Evolutionary conservation across 2,113 vertebrate species (phyloP).

Genomic region (Chrysemys picta): DNA sequence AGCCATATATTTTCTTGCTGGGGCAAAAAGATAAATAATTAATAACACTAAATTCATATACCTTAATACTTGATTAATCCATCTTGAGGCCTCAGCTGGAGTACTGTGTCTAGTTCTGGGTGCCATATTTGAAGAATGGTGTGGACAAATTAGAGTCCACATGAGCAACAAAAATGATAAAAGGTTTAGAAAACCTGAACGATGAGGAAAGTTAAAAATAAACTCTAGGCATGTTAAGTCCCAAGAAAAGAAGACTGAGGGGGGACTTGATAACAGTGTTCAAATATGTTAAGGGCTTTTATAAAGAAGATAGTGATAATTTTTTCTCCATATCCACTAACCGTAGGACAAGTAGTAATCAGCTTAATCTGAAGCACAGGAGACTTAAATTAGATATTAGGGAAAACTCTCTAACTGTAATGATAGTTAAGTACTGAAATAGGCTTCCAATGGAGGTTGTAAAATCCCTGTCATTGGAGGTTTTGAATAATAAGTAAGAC

Average conservation of each 20-base stretch:
- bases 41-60: not conserved
- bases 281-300: not conserved
- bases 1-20: not conserved
- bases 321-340: not conserved
- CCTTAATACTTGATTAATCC: not conserved
- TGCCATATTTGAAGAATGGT: not conserved
- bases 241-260: not conserved
- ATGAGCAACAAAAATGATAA: not conserved
- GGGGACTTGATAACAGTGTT: not conserved
- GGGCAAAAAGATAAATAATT: conserved; percentile 24
- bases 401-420: not conserved
- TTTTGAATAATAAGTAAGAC: too few species aligned
- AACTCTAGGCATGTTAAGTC: not conserved
- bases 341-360: not conserved
- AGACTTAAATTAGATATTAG: not conserved
- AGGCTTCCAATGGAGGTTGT: too few species aligned
- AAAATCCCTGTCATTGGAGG: too few species aligned
- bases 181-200: not conserved
- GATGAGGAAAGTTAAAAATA: not conserved
- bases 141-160: not conserved
- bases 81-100: accelerated
- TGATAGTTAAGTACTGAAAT: not conserved
- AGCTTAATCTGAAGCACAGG: not conserved
- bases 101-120: not conserved
- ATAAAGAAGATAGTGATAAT: not conserved